A percentile compares a stretch with the other conserved stretches of the same genome.
Evolutionary conservation across 2,797 vertebrate genomes (phyloP).

Genomic region (Oreochromis mossambicus): DNA sequence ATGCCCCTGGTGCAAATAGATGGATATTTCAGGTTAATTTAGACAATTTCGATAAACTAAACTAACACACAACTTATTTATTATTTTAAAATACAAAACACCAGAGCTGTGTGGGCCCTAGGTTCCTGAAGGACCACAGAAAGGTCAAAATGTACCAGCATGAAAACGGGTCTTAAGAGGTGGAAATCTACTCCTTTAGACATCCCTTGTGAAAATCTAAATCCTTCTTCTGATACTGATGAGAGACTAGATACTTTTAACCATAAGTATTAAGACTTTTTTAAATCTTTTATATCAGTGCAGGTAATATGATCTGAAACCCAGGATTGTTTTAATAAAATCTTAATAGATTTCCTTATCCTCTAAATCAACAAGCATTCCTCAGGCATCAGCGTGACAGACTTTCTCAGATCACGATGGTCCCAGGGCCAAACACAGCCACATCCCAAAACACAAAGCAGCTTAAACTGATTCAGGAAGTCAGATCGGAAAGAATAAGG

Average conservation of each 20-base stretch:
- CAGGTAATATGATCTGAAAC: slow-evolving; percentile 14
- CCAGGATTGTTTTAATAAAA: slow-evolving; percentile 34
- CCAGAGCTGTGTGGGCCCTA: background rate
- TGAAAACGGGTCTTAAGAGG: background rate
- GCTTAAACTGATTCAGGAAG: slow-evolving; percentile 19
- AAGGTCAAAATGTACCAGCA: background rate
- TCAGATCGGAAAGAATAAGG: slow-evolving; percentile 26
- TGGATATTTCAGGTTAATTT: background rate
- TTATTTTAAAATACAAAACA: background rate
- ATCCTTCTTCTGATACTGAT: background rate
- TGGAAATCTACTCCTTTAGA: background rate
- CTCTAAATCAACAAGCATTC: slow-evolving; percentile 28
- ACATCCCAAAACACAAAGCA: slow-evolving; percentile 14
- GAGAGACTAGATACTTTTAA: slow-evolving; percentile 26
- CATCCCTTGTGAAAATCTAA: background rate
- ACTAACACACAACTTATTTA: background rate
- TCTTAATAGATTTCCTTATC: slow-evolving; percentile 29
- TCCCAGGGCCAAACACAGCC: background rate
- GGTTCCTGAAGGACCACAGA: background rate
- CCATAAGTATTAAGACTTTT: background rate
- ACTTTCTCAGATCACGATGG: slow-evolving; percentile 14
- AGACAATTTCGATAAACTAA: background rate
- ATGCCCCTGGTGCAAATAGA: background rate
- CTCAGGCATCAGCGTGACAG: slow-evolving; percentile 26
- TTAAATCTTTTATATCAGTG: slow-evolving; percentile 13